Percentiles rank a stretch among this genome's conserved stretches.
phyloP scores from a whole-genome alignment of 2,888 invertebrate genomes.

The Napeogenes inachia region DNA sequence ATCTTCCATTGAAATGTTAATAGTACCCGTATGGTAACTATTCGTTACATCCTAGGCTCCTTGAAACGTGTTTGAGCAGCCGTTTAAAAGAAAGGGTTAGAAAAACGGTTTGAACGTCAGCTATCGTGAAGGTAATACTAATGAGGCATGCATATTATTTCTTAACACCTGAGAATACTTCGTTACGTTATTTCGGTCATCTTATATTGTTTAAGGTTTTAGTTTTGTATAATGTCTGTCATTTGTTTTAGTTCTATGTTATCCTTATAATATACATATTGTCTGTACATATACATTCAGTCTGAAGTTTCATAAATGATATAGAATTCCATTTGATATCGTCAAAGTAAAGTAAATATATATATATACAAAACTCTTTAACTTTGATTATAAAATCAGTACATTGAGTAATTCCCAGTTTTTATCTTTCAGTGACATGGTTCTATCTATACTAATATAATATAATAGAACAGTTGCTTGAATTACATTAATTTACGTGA shows the following conservation, averaged over 20 bases:
- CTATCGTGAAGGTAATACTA: slow-evolving; percentile 23
- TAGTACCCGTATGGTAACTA: neutral
- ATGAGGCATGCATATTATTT: slow-evolving; percentile 24
- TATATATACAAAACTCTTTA: too few species aligned
- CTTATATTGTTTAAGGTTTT: slow-evolving; percentile 4
- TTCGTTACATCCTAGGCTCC: neutral
- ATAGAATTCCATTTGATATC: too few species aligned
- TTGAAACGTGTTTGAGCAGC: slow-evolving; percentile 6
- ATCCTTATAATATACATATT: neutral
- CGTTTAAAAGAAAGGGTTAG: slow-evolving; percentile 1
- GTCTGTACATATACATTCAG: too few species aligned
- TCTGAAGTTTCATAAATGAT: too few species aligned
- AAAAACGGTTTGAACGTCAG: slow-evolving; percentile 2
- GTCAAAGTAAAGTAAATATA: too few species aligned
- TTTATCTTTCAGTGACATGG: too few species aligned
- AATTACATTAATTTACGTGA: too few species aligned
- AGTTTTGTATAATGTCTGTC: neutral
- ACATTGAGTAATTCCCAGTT: too few species aligned
- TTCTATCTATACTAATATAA: too few species aligned
- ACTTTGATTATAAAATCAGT: too few species aligned
- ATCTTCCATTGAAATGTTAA: slow-evolving; percentile 2
- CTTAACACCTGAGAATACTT: slow-evolving; percentile 27
- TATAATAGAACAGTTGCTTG: too few species aligned
- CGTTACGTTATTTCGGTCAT: slow-evolving; percentile 26
- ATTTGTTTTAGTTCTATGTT: neutral